Evolutionary conservation across 2,888 invertebrate genomes (phyloP), one percentile per base, ranked within the genome.

Genomic region (Luffia ferchaultella): DNA sequence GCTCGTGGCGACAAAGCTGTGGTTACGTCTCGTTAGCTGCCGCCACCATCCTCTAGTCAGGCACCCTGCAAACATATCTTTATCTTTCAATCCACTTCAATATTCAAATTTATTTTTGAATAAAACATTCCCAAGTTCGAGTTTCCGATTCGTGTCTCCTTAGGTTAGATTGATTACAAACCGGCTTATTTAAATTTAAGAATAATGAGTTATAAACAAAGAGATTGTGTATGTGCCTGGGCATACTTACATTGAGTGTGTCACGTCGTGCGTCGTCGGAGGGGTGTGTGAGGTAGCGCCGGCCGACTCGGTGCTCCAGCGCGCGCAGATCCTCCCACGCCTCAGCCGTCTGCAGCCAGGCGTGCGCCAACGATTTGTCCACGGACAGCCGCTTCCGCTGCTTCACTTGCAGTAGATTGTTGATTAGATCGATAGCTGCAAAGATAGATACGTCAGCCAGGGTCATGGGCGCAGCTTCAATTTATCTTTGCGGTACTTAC

Each of bases 401-500:
- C 77, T 96, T 96, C 57, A 96, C 98, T 92, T 98, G 98, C 54
- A 99, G 88, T 63, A 99, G 86, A 83, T 97, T 97, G 82, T 95
- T 97, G 67, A 99, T 99, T 62, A 99, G 88, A 83, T 98, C 98
- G 73, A 98, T 97, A 53, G 98, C 98, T 97, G 86, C 48, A 87
- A 87, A 55, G 54, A 54, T 58, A 17, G 19, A n/a, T n/a, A 45
- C 3, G 43, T 42, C n/a, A 7, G 15, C 12, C 12, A 40, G 12
- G 40, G n/a, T 42, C 3, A 42, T 16, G n/a, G 43, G 43, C 9
- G 40, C 7, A 9, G 16, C 16, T 44, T 12, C 12, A 44, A 44
- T 12, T 16, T 9, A 40, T 40, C 40, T 9, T 9, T 40, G 7
- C 12, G 40, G n/a, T n/a, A 57, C 61, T 71, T 78, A 94, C 95